Conservation (phyloP, 2,888 invertebrate genomes). For the Ophion obscuratus region DNA sequence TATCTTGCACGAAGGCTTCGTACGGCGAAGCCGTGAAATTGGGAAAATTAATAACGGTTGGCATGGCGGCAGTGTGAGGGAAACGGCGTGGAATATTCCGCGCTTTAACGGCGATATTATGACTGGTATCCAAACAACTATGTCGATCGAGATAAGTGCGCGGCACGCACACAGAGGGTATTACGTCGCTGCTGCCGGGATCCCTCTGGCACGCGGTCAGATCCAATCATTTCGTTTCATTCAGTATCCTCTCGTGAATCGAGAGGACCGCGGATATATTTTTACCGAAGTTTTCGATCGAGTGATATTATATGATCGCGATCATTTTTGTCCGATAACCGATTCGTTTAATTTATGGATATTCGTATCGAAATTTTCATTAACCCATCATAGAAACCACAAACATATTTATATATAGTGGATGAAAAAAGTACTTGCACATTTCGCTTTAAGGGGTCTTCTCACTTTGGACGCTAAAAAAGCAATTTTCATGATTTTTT, state of each 20-base stretch:
- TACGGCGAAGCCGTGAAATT: background rate
- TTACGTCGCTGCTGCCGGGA: conserved; percentile 30
- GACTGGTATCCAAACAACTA: conserved; percentile 11
- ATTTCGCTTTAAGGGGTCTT: background rate
- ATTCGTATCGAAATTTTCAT: background rate
- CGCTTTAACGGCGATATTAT: background rate
- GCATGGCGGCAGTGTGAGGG: background rate
- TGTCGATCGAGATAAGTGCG: conserved; percentile 13
- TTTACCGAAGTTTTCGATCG: conserved; percentile 28
- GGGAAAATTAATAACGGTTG: background rate
- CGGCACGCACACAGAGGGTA: conserved; percentile 21
- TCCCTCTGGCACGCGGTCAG: conserved; percentile 45
- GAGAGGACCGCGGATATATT: conserved; percentile 14
- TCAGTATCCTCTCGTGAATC: background rate
- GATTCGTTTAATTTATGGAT: conserved; percentile 1
- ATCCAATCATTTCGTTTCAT: conserved; percentile 37
- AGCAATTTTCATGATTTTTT: no score
- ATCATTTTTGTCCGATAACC: conserved; percentile 24
- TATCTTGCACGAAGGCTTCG: background rate
- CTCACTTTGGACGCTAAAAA: no score
- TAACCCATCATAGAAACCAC: background rate
- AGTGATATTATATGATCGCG: conserved; percentile 25
- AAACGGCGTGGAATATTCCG: background rate
- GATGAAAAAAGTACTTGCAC: background rate
- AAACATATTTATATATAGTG: background rate